Conservation (phyloP, 1,140 invertebrate species). For the Pseudobourletiella spinata region DNA sequence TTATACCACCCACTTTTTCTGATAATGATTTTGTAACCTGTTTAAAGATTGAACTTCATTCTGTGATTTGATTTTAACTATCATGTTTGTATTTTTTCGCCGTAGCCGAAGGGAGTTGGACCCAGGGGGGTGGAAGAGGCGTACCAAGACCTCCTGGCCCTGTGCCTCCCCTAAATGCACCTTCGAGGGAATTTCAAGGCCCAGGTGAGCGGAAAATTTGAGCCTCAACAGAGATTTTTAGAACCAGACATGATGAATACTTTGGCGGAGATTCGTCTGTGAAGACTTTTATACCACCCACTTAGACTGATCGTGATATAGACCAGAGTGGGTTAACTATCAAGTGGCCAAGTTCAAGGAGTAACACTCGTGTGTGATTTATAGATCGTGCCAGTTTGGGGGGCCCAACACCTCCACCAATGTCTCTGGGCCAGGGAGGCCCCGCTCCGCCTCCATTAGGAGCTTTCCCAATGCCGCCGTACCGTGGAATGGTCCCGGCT, state of each 20-base stretch:
- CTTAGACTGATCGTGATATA: no score
- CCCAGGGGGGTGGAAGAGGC: constrained; percentile 33
- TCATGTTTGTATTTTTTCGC: no score
- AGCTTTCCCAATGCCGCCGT: constrained; percentile 24
- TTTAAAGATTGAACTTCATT: no score
- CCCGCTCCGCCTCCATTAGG: constrained; percentile 27
- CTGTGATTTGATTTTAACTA: no score
- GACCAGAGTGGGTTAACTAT: no score
- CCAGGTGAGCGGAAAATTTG: neutral
- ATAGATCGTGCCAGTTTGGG: constrained; percentile 29
- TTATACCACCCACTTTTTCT: constrained; percentile 8
- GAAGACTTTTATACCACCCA: no score
- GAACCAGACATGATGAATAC: no score
- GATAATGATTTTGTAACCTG: no score
- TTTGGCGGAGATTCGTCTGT: no score
- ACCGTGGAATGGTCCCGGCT: constrained; percentile 22
- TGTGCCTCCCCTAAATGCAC: constrained; percentile 8
- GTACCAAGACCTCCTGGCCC: constrained; percentile 23
- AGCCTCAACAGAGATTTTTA: no score
- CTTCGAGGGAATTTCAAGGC: constrained; percentile 13
- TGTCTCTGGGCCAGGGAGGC: constrained; percentile 35
- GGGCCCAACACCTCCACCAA: constrained; percentile 34
- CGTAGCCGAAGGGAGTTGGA: constrained; percentile 37
- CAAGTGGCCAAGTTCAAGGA: no score
- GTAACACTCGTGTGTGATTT: no score